These are phyloP conservation scores for Myotis daubentonii DNA, from an alignment of 2,797 vertebrate genomes.

Conservation along the genomic window DNA sequence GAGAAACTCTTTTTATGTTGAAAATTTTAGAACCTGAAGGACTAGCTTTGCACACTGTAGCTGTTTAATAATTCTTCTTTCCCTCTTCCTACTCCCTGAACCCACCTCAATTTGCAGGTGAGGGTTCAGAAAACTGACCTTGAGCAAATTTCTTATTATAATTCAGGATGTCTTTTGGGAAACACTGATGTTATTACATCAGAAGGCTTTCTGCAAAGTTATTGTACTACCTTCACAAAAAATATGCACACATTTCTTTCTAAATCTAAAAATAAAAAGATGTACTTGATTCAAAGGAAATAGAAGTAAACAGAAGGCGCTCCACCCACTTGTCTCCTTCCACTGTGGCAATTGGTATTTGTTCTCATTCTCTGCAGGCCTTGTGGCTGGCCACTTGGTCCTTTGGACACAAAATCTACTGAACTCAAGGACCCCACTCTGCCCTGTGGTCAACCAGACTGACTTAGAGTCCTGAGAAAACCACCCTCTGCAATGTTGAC, in stretches of 20 bases:
- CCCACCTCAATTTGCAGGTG: neutral
- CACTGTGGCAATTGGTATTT: neutral
- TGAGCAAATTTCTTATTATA: slow-evolving; percentile 9
- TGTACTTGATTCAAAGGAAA: neutral
- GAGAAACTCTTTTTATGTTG: neutral
- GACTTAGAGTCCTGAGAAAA: slow-evolving; percentile 7
- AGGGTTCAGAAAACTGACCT: neutral
- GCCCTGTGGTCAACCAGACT: neutral
- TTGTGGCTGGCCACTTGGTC: neutral
- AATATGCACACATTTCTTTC: neutral
- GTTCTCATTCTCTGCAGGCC: neutral
- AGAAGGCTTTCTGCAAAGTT: slow-evolving; percentile 2
- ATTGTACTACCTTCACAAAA: neutral
- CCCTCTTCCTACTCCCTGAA: neutral
- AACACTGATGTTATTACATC: neutral
- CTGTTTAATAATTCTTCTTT: neutral
- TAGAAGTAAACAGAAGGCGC: neutral
- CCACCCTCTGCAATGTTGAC: neutral
- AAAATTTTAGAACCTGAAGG: neutral
- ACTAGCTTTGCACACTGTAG: neutral
- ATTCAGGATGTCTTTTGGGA: slow-evolving; percentile 27
- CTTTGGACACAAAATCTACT: neutral
- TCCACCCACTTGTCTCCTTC: accelerated
- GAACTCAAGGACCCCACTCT: neutral
- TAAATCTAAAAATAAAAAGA: neutral